Conservation (phyloP, 2,113 vertebrate species). For the Puntigrus tetrazona region DNA sequence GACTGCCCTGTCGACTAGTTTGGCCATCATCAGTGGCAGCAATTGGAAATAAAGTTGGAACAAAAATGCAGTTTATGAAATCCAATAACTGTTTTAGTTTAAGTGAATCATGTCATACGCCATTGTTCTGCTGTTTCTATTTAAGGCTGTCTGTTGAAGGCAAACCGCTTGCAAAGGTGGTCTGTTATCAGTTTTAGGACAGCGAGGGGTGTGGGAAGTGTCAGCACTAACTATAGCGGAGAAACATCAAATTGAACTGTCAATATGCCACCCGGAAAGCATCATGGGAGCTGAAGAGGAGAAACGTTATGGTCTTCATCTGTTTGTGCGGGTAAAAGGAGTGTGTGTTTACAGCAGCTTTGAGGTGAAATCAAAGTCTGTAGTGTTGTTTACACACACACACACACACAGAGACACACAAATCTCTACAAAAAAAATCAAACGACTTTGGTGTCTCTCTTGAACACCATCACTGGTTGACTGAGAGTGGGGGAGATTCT, state of each 20-base stretch:
- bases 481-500: constrained; percentile 9
- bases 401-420: constrained; percentile 5
- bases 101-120: neutral
- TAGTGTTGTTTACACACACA: constrained; percentile 46
- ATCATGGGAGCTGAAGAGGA: constrained; percentile 13
- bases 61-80: neutral
- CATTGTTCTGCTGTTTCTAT: neutral
- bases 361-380: constrained; percentile 47
- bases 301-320: neutral
- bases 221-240: constrained; percentile 31
- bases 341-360: constrained; percentile 35
- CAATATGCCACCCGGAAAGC: constrained; percentile 9
- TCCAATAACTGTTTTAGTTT: no score
- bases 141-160: neutral
- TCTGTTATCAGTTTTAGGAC: constrained; percentile 17
- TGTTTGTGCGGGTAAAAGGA: constrained; percentile 18
- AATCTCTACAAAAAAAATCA: neutral
- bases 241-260: constrained; percentile 34
- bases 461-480: constrained; percentile 7
- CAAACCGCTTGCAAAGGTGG: neutral
- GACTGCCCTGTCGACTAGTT: neutral
- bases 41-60: neutral
- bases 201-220: neutral
- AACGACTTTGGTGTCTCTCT: constrained; percentile 35
- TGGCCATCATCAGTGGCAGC: neutral